Conservation (phyloP, 2,113 vertebrate genomes). For the Passer domesticus region DNA sequence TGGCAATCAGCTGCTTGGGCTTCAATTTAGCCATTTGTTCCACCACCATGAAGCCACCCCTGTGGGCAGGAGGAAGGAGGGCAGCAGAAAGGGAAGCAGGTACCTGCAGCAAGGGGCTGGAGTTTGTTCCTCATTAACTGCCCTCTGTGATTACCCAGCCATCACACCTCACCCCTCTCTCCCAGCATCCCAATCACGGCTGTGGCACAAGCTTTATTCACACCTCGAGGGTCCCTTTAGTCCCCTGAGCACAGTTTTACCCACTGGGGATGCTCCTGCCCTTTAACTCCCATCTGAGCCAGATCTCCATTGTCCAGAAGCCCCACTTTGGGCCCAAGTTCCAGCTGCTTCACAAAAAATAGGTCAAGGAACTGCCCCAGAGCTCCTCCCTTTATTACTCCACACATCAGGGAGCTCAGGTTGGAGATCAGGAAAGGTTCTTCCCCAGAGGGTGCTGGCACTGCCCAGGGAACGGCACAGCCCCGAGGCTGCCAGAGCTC, state of each 20-base stretch:
- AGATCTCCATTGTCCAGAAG: not conserved
- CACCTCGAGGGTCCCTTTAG: not conserved
- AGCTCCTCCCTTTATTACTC: not conserved
- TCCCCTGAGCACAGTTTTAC: not conserved
- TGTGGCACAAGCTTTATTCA: not conserved
- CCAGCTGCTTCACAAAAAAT: not conserved
- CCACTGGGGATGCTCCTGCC: not conserved
- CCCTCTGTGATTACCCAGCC: not conserved
- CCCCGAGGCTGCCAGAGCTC: not conserved
- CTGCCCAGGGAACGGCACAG: not conserved
- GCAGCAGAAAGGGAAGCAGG: not conserved
- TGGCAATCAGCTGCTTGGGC: not conserved
- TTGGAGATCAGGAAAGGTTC: rapidly evolving
- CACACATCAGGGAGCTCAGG: not conserved
- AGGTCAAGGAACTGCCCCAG: not conserved
- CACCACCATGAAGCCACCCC: rapidly evolving
- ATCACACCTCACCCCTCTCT: not conserved
- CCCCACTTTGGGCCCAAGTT: not conserved
- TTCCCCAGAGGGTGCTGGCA: not conserved
- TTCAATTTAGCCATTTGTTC: not conserved
- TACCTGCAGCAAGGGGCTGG: not conserved
- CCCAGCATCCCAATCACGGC: not conserved
- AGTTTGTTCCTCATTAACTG: not conserved
- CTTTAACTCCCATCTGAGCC: not conserved
- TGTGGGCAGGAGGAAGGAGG: not conserved